Conservation (phyloP, 1,140 invertebrate genomes). For the Caenorhabditis remanei region DNA sequence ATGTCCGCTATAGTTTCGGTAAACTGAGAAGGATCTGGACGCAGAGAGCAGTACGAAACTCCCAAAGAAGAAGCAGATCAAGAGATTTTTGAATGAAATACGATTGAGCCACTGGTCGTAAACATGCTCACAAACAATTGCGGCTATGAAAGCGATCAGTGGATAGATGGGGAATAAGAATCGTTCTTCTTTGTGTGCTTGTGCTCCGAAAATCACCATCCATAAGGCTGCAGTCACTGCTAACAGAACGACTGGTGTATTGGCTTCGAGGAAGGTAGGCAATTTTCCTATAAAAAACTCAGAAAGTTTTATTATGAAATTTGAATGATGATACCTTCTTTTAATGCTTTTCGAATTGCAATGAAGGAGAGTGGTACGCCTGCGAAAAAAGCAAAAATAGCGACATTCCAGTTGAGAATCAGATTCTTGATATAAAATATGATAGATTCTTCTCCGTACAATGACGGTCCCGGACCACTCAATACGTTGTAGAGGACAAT, state of each 20-base stretch:
- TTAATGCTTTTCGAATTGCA: no score
- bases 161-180: slow-evolving; percentile 98
- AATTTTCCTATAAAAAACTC: slow-evolving; percentile 47
- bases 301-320: no score
- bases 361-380: slow-evolving; percentile 82
- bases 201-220: slow-evolving; percentile 89
- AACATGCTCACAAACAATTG: slow-evolving; percentile 86
- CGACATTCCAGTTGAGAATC: slow-evolving; percentile 95
- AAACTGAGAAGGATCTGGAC: slow-evolving; percentile 61
- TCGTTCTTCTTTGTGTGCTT: slow-evolving; percentile 92
- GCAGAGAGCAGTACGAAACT: neutral
- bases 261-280: slow-evolving; percentile 62
- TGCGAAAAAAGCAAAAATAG: slow-evolving; percentile 83
- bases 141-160: slow-evolving; percentile 88
- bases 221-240: slow-evolving; percentile 81
- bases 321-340: no score
- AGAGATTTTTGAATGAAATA: slow-evolving; percentile 54
- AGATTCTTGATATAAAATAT: slow-evolving; percentile 94
- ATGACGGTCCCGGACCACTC: slow-evolving; percentile 88
- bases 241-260: slow-evolving; percentile 68
- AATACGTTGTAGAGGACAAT: slow-evolving; percentile 96
- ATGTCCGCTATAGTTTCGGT: slow-evolving; percentile 88
- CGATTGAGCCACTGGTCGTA: slow-evolving; percentile 25
- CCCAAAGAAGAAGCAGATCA: no score
- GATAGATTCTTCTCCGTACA: slow-evolving; percentile 91